Evolutionary conservation across 2,888 invertebrate genomes (phyloP), one percentile per base, ranked within the genome.

Genomic region (Epinotia nisella): DNA sequence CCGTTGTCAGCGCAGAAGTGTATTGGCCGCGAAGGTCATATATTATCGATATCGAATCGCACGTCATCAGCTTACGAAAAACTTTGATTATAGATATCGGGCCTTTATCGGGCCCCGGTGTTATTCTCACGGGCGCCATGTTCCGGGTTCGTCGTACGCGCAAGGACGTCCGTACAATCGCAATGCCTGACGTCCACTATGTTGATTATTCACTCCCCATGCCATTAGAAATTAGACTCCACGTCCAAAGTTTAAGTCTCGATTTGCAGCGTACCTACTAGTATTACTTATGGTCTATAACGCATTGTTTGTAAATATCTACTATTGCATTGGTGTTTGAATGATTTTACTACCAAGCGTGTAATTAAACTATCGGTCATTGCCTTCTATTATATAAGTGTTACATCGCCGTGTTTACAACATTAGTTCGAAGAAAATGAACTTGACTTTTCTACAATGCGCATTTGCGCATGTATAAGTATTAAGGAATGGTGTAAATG

Each of bases 71-170:
- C 85, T 90, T 89, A 86, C 85, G 84, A 89, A 91, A 85, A 81
- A 80, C 86, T 49, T 85, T 82, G 82, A 85, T 87, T 87, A 88
- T 83, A 86, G 87, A 84, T 85, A 84, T 81, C 85, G 81, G 81
- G 84, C 80, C 83, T 82, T 85, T 87, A 87, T 86, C 84, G 79
- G 74, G 71, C 77, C 79, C 80, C 80, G 85, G 82, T 72, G 75
- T 76, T 71, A 35, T 59, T 73, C 64, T 73, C 73, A 68, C 56
- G 45, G 41, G 65, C 78, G 75, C 45, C 49, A 62, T 85, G 83
- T 91, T 91, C 93, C 92, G 91, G 92, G 92, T 90, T 90, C 85
- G 87, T 85, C 82, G 89, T 66, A 79, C 90, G 82, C 78, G 81
- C 92, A 93, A 92, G 93, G 92, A 89, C 92, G 90, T 86, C 82